Percentiles rank a stretch among this genome's conserved stretches.
Evolutionary conservation across 2,888 invertebrate genomes (phyloP).

Genomic region (Ptycholaimellus sp.): DNA sequence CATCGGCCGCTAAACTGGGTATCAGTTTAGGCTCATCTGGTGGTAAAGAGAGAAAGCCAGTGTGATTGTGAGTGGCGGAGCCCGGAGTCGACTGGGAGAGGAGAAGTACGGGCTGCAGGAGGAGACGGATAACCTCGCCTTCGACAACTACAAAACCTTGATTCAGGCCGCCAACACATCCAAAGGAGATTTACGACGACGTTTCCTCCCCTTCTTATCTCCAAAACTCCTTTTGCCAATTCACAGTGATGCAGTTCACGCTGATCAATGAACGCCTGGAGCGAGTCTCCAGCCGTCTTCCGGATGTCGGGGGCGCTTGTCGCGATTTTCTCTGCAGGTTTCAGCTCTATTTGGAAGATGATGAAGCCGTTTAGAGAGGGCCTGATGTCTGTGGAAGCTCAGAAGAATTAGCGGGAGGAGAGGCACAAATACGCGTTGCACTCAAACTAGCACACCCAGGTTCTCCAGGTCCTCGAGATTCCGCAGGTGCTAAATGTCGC

Average conservation of each 20-base stretch:
- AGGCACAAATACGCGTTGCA: slow-evolving; percentile 45
- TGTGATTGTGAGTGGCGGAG: slow-evolving; percentile 38
- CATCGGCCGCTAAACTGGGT: background rate
- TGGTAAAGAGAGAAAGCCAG: background rate
- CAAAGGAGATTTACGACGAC: slow-evolving; percentile 49
- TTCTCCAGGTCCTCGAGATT: slow-evolving; percentile 65
- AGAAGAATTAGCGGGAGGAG: slow-evolving; percentile 42
- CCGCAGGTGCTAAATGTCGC: slow-evolving; percentile 38
- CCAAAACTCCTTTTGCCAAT: too few relatives aligned
- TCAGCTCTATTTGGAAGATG: too few relatives aligned
- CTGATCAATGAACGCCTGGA: slow-evolving; percentile 48
- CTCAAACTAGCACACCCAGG: slow-evolving; percentile 54
- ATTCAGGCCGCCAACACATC: slow-evolving; percentile 79
- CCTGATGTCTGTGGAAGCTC: slow-evolving; percentile 50
- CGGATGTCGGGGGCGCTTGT: slow-evolving; percentile 51
- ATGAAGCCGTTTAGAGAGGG: too few relatives aligned
- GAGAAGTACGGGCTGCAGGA: slow-evolving; percentile 53
- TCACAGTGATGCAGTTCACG: slow-evolving; percentile 42
- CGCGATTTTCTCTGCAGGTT: slow-evolving; percentile 54
- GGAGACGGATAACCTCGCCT: slow-evolving; percentile 68
- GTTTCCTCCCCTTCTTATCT: too few relatives aligned
- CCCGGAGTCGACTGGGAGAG: slow-evolving; percentile 53
- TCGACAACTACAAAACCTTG: slow-evolving; percentile 77
- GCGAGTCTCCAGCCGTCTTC: slow-evolving; percentile 46
- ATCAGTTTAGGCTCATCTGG: background rate